phyloP scores from a whole-genome alignment of 2,797 vertebrate species.

The Enteromius unitaeniatus region DNA sequence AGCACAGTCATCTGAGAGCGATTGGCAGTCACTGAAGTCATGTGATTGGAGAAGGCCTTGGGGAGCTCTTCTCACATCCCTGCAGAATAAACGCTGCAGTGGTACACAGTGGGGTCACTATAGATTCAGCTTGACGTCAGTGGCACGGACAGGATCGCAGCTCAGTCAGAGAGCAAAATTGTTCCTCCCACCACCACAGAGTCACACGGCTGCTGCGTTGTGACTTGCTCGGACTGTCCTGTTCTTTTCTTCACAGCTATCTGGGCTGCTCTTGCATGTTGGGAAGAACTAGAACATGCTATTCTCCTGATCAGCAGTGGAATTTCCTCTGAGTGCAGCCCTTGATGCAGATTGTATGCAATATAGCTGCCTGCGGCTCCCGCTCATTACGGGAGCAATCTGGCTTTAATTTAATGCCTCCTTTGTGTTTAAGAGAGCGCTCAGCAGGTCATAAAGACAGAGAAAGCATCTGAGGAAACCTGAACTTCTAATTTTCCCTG shows the following conservation, averaged over 20 bases:
- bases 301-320: neutral
- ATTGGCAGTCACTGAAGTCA: conserved; percentile 33
- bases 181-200: conserved; percentile 37
- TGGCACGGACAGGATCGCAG: conserved; percentile 55
- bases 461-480: conserved; percentile 69
- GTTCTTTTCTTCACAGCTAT: conserved; percentile 1
- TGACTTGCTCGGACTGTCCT: conserved; percentile 2
- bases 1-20: conserved; percentile 22
- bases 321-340: conserved; percentile 5
- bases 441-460: conserved; percentile 65
- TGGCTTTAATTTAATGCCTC: conserved; percentile 75
- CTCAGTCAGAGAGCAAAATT: conserved; percentile 33
- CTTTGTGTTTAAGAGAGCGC: conserved; percentile 63
- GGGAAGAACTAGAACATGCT: conserved; percentile 12
- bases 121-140: conserved; percentile 74
- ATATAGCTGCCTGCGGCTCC: conserved; percentile 17
- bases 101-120: conserved; percentile 74
- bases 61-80: conserved; percentile 34
- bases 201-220: conserved; percentile 2
- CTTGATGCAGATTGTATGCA: conserved; percentile 16
- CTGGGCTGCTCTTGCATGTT: neutral
- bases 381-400: conserved; percentile 61
- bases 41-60: conserved; percentile 29
- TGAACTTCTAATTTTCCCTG: conserved; percentile 70
- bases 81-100: conserved; percentile 31